Evolutionary conservation across 1,140 invertebrate genomes (phyloP), one percentile per base, ranked within the genome.

Genomic region (Ptiloglossa arizonensis): DNA sequence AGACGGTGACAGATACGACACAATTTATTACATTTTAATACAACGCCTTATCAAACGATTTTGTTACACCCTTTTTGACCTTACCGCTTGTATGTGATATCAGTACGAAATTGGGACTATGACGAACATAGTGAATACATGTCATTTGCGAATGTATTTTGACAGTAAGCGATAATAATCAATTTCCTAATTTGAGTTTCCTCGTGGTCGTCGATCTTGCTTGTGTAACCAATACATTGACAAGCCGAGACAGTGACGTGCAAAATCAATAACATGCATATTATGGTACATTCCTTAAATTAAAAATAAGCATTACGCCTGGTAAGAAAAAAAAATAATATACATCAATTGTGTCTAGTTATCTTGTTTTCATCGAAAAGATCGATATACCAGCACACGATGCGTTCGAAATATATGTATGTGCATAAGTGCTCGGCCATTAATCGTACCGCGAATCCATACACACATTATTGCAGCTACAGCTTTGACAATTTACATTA

Each of bases 321-420:
- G 5, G n/a, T 4, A 29, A 50, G 27, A 56, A 73, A 54, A 54
- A n/a, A 50, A 41, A 41, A 9, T 1, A 9, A 62, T 15, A 17
- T 5, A 6, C 9, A 62, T 77, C n/a, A 29, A 77, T 41, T 75
- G 17, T 29, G 6, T 75, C 57, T 27, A 5, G 44, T 77, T 70
- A 70, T 76, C 56, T 77, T 22, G 54, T 70, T 13, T 62, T n/a
- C n/a, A 62, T 75, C 32, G 15, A 70, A 77, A 69, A 77, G 22
- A 56, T 60, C 56, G 72, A 70, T 70, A 70, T 32, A 50, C 56
- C 35, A 41, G 17, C 17, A 27, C 11, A 15, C 15, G 15, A 13
- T 24, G n/a, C 1, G 17, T 19, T 3, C 8, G n/a, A 22, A 13
- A 24, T 15, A 8, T 15, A 8, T 46, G 17, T n/a, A 17, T 8